Evolutionary conservation across 1,140 invertebrate species (phyloP).

Genomic region (Rhyacophila brunnea): DNA sequence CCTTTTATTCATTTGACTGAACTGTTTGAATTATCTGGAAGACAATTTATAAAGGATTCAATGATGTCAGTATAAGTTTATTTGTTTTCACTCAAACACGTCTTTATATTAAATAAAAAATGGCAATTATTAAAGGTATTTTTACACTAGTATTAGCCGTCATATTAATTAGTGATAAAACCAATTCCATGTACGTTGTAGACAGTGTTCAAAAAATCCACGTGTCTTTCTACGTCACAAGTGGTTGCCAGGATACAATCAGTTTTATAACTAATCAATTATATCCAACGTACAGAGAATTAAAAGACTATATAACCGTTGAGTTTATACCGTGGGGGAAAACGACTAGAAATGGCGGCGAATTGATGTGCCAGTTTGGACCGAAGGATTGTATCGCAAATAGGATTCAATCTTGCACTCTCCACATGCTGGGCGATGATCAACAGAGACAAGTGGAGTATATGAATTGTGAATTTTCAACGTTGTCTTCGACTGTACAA

Average conservation of each 20-base stretch:
- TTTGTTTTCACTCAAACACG: not conserved
- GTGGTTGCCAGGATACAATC: constrained; percentile 40
- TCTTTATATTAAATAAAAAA: not conserved
- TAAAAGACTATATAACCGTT: constrained; percentile 40
- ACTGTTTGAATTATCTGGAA: not conserved
- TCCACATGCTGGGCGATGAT: constrained; percentile 39
- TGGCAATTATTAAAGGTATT: not conserved
- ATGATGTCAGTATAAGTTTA: not conserved
- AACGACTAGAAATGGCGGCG: constrained; percentile 32
- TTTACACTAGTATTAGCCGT: not conserved
- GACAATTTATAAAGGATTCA: not conserved
- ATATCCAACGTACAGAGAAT: constrained; percentile 38
- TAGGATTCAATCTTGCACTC: constrained; percentile 43
- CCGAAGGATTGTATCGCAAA: constrained; percentile 44
- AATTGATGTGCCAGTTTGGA: constrained; percentile 41
- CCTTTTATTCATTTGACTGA: too few relatives aligned
- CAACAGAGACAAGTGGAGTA: constrained; percentile 42
- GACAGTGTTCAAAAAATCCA: constrained; percentile 38
- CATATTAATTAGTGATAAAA: not conserved
- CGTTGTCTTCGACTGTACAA: constrained; percentile 10
- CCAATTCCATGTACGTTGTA: constrained; percentile 1
- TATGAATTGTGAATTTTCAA: constrained; percentile 44
- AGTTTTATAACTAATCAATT: constrained; percentile 40
- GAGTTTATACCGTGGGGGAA: constrained; percentile 48
- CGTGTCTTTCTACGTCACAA: constrained; percentile 40